Conservation (phyloP, 2,888 invertebrate species). For the Euplexia lucipara region DNA sequence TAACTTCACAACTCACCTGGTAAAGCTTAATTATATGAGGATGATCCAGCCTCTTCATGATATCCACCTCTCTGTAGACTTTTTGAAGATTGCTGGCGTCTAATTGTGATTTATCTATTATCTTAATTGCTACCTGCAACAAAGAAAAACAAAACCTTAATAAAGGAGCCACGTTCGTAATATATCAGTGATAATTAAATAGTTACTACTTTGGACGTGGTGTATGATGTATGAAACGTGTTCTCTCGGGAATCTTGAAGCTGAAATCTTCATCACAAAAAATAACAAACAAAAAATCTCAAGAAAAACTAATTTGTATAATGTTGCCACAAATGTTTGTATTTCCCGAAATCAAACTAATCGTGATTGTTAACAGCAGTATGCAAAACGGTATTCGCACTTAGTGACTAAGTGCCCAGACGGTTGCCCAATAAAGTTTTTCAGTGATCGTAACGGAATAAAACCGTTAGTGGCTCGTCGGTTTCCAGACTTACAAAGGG, state of each 20-base stretch:
- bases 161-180: slow-evolving; percentile 17
- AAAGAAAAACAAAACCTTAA: slow-evolving; percentile 65
- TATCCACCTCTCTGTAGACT: slow-evolving; percentile 99
- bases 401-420: slow-evolving; percentile 27
- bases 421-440: slow-evolving; percentile 50
- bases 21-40: slow-evolving; percentile 99
- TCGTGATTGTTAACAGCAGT: slow-evolving; percentile 12
- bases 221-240: neutral
- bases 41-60: slow-evolving; percentile 99
- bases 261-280: neutral
- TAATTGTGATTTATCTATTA: slow-evolving; percentile 98
- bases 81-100: slow-evolving; percentile 98
- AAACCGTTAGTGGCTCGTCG: slow-evolving; percentile 76
- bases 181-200: slow-evolving; percentile 11
- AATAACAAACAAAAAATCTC: slow-evolving; percentile 5
- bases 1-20: slow-evolving; percentile 92
- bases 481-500: slow-evolving; percentile 81
- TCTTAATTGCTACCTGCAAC: slow-evolving; percentile 98
- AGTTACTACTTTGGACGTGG: slow-evolving; percentile 5
- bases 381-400: slow-evolving; percentile 32
- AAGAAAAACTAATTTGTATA: slow-evolving; percentile 13
- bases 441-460: slow-evolving; percentile 74
- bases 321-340: slow-evolving; percentile 4
- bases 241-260: slow-evolving; percentile 4
- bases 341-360: slow-evolving; percentile 12